Evolutionary conservation across 2,888 invertebrate species (phyloP).

Genomic region (Tipula unca): DNA sequence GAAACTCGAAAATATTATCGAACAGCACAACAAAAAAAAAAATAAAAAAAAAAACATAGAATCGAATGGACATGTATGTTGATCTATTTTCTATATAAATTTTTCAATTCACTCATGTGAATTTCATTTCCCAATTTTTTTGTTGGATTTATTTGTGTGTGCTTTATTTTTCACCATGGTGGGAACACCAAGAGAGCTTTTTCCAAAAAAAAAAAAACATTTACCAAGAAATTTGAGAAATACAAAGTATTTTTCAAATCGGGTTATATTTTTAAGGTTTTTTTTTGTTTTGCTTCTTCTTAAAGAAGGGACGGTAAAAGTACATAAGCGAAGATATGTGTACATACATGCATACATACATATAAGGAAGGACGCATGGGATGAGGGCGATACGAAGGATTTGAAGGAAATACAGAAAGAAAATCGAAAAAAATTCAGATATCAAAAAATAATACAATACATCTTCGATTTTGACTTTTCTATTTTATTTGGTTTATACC

Average conservation of each 20-base stretch:
- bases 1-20: constrained; percentile 14
- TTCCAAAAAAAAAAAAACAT: not conserved
- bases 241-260: not conserved
- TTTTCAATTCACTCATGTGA: constrained; percentile 14
- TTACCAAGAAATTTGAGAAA: not conserved
- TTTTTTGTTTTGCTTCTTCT: not conserved
- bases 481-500: not conserved
- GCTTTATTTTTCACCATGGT: not conserved
- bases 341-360: not conserved
- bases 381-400: not conserved
- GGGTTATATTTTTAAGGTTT: not conserved
- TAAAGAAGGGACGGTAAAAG: not conserved
- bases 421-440: not conserved
- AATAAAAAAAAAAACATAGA: not conserved
- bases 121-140: not conserved
- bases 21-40: not conserved
- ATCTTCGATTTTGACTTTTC: constrained; percentile 14
- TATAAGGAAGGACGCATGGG: not conserved
- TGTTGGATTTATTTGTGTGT: not conserved
- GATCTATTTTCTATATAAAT: constrained; percentile 14
- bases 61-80: not conserved
- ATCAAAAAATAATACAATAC: not conserved
- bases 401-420: not conserved
- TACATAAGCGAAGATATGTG: not conserved
- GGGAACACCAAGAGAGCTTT: not conserved